Evolutionary conservation across 2,113 vertebrate species (phyloP).

Genomic region (Bungarus multicinctus): DNA sequence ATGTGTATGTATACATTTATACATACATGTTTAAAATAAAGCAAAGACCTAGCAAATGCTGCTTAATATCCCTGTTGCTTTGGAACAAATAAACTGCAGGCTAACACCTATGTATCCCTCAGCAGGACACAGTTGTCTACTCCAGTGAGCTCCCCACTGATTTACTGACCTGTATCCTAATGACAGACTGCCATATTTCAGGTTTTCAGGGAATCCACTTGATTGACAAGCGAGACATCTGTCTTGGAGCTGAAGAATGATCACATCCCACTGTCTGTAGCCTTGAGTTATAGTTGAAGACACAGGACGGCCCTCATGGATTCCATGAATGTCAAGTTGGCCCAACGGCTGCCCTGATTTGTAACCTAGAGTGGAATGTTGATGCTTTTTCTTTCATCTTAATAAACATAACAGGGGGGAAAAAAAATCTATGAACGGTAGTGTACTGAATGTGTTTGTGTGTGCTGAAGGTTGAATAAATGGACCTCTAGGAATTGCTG

Average conservation of each 20-base stretch:
- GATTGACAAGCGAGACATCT: neutral
- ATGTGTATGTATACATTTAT: no score
- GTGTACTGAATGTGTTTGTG: neutral
- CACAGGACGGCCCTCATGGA: neutral
- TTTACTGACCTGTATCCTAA: neutral
- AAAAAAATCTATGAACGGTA: neutral
- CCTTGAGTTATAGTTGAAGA: constrained; percentile 27
- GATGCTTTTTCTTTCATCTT: neutral
- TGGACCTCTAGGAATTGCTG: neutral
- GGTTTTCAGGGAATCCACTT: accelerated
- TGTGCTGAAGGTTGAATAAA: neutral
- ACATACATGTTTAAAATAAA: neutral
- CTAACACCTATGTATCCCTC: constrained; percentile 14
- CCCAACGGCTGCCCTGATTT: neutral
- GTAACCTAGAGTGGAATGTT: constrained; percentile 1
- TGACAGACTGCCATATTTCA: neutral
- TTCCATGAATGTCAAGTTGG: neutral
- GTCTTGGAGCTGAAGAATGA: accelerated
- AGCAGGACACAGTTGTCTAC: neutral
- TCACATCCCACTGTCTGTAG: constrained; percentile 10
- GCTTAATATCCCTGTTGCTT: neutral
- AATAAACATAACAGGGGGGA: neutral
- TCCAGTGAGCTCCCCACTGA: neutral
- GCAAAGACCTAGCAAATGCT: neutral
- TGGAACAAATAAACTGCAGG: constrained; percentile 8